phyloP scores from a whole-genome alignment of 2,888 invertebrate species.

The Campoplex nolae region DNA sequence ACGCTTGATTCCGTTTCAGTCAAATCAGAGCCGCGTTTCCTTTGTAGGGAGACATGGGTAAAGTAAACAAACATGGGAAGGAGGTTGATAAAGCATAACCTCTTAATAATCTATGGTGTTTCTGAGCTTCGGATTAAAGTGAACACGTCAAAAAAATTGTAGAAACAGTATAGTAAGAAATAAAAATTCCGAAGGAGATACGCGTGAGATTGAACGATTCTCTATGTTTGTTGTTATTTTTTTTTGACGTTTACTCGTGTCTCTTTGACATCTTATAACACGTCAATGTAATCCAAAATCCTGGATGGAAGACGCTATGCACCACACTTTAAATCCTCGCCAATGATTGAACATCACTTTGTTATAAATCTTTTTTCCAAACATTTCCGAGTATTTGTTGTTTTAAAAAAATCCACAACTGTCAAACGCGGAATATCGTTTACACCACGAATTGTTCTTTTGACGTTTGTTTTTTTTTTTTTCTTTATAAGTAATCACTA shows the following conservation, averaged over 20 bases:
- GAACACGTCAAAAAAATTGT: slow-evolving; percentile 25
- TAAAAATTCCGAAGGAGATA: not conserved
- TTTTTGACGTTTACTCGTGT: slow-evolving; percentile 34
- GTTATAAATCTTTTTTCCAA: not conserved
- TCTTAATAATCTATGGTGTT: not conserved
- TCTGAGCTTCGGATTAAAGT: not conserved
- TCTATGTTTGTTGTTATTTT: not conserved
- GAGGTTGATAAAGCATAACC: not conserved
- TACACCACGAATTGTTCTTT: not conserved
- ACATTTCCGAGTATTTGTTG: slow-evolving; percentile 13
- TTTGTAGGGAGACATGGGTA: not conserved
- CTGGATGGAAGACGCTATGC: slow-evolving; percentile 55
- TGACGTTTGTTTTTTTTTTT: slow-evolving; percentile 16
- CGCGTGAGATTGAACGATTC: slow-evolving; percentile 11
- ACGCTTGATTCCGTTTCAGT: slow-evolving; percentile 10
- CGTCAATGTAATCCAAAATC: slow-evolving; percentile 22
- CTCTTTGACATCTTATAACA: slow-evolving; percentile 10
- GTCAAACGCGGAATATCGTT: slow-evolving; percentile 42
- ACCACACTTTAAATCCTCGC: not conserved
- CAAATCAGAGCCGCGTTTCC: not conserved
- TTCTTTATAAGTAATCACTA: not conserved
- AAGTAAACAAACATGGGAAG: not conserved
- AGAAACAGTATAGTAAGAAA: slow-evolving; percentile 25
- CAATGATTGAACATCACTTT: slow-evolving; percentile 15
- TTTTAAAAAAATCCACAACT: slow-evolving; percentile 22